Conservation (phyloP, 2,113 vertebrate species). For the Hypanus sabinus region DNA sequence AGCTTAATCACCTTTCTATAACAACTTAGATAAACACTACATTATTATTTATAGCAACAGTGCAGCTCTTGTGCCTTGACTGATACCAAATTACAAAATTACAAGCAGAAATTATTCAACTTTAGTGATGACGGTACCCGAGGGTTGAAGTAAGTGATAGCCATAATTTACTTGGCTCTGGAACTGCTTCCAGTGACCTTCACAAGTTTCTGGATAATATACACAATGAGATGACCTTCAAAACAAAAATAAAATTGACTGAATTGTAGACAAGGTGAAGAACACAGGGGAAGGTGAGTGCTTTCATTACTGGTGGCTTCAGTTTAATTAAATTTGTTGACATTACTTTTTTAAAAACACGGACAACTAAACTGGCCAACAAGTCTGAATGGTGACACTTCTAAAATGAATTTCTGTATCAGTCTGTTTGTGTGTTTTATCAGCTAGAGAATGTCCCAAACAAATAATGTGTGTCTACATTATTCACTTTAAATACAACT, state of each 20-base stretch:
- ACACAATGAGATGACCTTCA: slow-evolving; percentile 75
- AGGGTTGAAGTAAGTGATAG: slow-evolving; percentile 82
- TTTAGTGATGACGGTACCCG: slow-evolving; percentile 60
- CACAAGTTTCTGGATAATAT: slow-evolving; percentile 86
- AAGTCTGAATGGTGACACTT: background rate
- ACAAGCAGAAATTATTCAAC: background rate
- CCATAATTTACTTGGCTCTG: slow-evolving; percentile 74
- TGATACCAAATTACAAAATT: background rate
- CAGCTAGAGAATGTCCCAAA: background rate
- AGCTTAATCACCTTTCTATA: background rate
- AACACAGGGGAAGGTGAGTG: background rate
- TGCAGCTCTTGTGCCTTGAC: background rate
- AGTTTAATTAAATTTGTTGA: background rate
- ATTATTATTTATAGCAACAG: background rate
- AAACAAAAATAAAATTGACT: background rate
- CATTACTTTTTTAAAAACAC: background rate
- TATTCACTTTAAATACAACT: background rate
- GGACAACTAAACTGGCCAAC: background rate
- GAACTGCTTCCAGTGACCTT: slow-evolving; percentile 91
- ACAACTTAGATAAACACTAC: background rate
- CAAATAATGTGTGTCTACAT: background rate
- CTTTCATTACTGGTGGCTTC: background rate
- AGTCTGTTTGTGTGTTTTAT: background rate
- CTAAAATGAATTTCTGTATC: background rate
- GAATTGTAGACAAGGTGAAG: background rate